Conservation (phyloP, 2,113 vertebrate species). For the Podarcis muralis region DNA sequence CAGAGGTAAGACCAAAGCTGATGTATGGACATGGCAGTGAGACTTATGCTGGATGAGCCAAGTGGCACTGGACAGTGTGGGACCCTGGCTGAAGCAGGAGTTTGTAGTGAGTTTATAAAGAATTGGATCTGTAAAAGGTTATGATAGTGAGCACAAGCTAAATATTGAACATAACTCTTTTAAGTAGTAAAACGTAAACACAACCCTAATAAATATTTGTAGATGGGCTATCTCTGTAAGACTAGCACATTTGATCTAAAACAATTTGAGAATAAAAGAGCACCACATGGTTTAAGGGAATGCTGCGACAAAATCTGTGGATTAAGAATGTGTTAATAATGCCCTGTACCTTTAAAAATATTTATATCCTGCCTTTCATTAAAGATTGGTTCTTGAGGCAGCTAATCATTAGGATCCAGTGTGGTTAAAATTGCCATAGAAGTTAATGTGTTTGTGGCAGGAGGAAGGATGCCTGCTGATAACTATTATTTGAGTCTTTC, state of each 20-base stretch:
- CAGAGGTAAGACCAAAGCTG: background rate
- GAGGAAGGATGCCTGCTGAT: too few species aligned
- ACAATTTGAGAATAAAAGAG: background rate
- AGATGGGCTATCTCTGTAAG: background rate
- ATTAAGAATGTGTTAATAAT: background rate
- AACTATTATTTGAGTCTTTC: background rate
- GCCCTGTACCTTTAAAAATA: background rate
- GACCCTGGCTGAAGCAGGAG: background rate
- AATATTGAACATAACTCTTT: background rate
- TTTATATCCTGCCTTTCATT: background rate
- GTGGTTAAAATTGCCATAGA: too few species aligned
- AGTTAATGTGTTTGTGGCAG: too few species aligned
- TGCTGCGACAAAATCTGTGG: background rate
- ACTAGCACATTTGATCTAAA: background rate
- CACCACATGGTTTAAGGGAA: background rate
- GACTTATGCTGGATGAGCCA: too few species aligned
- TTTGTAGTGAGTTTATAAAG: background rate
- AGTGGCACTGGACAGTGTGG: background rate
- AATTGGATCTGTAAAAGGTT: background rate
- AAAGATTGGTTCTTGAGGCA: background rate
- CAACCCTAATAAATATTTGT: background rate
- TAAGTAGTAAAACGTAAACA: background rate
- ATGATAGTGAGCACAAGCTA: background rate
- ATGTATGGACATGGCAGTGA: background rate
- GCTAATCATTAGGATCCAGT: too few species aligned